Evolutionary conservation across 2,797 vertebrate species (phyloP).

Genomic region (Margarornis squamiger): DNA sequence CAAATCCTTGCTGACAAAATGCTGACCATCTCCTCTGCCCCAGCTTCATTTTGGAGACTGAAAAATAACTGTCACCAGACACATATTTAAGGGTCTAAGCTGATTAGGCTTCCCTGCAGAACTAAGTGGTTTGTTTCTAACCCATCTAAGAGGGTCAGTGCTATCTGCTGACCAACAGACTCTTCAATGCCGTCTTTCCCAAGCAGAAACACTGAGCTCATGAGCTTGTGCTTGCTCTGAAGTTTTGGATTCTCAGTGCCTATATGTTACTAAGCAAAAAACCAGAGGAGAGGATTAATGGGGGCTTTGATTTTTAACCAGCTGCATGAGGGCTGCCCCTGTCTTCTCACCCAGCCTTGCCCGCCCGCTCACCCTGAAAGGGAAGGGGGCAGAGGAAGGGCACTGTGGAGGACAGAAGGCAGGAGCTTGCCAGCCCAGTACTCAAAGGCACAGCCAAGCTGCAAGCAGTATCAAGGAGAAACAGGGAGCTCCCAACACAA

Average conservation of each 20-base stretch:
- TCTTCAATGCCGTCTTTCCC: rapidly evolving
- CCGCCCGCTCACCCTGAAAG: not conserved
- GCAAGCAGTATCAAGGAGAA: not conserved
- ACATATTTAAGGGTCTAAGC: not conserved
- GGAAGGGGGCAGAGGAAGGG: not conserved
- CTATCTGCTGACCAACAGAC: not conserved
- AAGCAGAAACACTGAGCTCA: not conserved
- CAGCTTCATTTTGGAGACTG: not conserved
- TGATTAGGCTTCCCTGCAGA: not conserved
- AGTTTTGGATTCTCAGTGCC: constrained; percentile 28
- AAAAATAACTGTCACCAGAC: not conserved
- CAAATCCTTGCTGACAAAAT: not conserved
- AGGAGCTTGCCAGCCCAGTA: rapidly evolving
- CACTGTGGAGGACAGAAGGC: not conserved
- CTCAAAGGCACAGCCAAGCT: not conserved
- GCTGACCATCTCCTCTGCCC: not conserved
- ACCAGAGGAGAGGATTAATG: not conserved
- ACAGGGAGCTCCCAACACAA: not conserved
- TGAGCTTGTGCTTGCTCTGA: not conserved
- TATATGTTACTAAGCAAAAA: not conserved
- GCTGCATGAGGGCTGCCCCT: not conserved
- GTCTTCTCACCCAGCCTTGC: not conserved
- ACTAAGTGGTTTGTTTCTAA: not conserved
- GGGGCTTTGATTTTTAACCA: not conserved
- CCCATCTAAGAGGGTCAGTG: not conserved